Evolutionary conservation across 2,113 vertebrate species (phyloP).

Genomic region (Cebus imitator): DNA sequence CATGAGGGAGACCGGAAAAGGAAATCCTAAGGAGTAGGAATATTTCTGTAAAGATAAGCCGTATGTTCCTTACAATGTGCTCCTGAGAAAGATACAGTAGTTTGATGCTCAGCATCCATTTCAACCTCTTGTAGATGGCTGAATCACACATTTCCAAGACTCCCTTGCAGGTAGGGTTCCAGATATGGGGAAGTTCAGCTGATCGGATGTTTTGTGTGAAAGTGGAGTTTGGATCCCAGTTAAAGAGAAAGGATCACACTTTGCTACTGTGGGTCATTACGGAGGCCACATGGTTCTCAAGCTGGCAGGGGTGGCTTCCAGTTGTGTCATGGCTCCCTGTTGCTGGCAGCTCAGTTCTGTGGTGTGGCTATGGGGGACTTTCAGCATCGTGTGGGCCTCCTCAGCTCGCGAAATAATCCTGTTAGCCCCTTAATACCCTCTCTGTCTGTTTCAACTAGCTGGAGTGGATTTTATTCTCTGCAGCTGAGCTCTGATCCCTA

Average conservation of each 20-base stretch:
- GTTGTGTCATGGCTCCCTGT: background rate
- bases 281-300: background rate
- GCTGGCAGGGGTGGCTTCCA: background rate
- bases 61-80: constrained; percentile 11
- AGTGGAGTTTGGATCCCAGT: constrained; percentile 12
- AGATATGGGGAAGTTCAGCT: background rate
- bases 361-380: background rate
- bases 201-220: background rate
- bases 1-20: constrained; percentile 34
- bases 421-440: background rate
- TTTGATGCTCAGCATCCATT: background rate
- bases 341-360: background rate
- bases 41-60: constrained; percentile 36
- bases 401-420: background rate
- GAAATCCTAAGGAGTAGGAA: constrained; percentile 9
- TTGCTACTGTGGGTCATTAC: background rate
- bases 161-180: constrained; percentile 54
- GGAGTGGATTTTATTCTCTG: background rate
- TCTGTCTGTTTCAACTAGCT: background rate
- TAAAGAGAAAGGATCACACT: background rate
- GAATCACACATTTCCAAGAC: background rate
- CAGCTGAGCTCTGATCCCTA: background rate
- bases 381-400: background rate
- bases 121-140: background rate
- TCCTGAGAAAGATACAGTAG: background rate